A percentile compares a stretch with the other conserved stretches of the same genome.
These are phyloP conservation scores for Atrina japonica DNA, from an alignment of 2,888 invertebrate genomes.

Conservation along the genomic window DNA sequence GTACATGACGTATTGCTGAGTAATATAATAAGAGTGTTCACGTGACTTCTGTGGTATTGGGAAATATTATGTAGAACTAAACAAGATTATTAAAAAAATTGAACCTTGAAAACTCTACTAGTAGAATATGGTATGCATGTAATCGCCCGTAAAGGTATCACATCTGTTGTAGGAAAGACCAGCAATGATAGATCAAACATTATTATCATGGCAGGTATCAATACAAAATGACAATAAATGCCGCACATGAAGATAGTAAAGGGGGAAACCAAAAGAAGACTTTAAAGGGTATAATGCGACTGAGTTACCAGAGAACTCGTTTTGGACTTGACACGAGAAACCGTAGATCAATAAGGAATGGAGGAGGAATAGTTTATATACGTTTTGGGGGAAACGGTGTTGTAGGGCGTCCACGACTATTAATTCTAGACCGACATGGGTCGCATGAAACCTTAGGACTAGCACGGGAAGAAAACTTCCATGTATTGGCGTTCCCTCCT, in stretches of 20 bases:
- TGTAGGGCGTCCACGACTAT: background rate
- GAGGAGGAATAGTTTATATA: too few species aligned
- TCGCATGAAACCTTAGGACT: slow-evolving; percentile 2
- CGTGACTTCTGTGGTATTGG: background rate
- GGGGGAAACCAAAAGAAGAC: slow-evolving; percentile 19
- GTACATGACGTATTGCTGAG: too few species aligned
- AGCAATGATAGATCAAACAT: slow-evolving; percentile 9
- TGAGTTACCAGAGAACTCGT: background rate
- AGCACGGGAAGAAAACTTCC: slow-evolving; percentile 27
- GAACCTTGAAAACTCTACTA: too few species aligned
- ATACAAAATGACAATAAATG: slow-evolving; percentile 7
- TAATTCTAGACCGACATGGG: slow-evolving; percentile 2
- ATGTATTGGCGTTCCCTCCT: slow-evolving; percentile 41
- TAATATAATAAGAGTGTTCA: too few species aligned
- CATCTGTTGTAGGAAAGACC: slow-evolving; percentile 6
- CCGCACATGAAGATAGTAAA: slow-evolving; percentile 14
- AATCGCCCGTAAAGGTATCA: background rate
- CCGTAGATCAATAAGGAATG: slow-evolving; percentile 16
- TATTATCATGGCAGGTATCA: background rate
- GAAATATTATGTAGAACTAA: background rate
- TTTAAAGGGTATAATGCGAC: slow-evolving; percentile 10
- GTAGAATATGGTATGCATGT: too few species aligned
- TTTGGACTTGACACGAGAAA: slow-evolving; percentile 9
- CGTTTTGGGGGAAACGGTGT: slow-evolving; percentile 27
- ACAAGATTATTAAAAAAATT: background rate